phyloP scores from a whole-genome alignment of 2,888 invertebrate species.

The Polymixis lichenea region DNA sequence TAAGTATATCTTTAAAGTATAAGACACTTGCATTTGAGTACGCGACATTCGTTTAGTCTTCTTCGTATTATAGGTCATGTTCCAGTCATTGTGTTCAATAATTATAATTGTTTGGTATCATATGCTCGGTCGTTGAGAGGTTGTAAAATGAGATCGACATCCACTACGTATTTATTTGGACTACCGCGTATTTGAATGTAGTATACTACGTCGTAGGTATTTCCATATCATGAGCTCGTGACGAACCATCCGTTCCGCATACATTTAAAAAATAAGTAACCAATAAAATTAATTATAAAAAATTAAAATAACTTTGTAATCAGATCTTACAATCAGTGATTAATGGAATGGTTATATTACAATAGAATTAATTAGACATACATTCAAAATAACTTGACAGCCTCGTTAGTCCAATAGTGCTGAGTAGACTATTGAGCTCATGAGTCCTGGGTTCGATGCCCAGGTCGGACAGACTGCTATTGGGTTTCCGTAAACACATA shows the following conservation, averaged over 20 bases:
- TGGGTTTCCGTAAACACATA: neutral
- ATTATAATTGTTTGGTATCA: slow-evolving; percentile 25
- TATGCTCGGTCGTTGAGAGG: neutral
- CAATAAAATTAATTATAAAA: neutral
- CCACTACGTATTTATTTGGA: slow-evolving; percentile 13
- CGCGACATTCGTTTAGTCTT: slow-evolving; percentile 19
- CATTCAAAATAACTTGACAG: neutral
- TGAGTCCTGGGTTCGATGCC: neutral
- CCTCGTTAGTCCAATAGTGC: neutral
- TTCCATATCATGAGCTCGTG: slow-evolving; percentile 10
- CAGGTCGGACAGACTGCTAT: neutral
- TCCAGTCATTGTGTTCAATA: slow-evolving; percentile 28
- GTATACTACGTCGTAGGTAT: slow-evolving; percentile 13
- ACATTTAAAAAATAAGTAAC: slow-evolving; percentile 6
- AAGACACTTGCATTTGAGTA: neutral
- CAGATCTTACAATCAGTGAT: slow-evolving; percentile 3
- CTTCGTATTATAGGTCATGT: slow-evolving; percentile 24
- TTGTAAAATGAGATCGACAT: slow-evolving; percentile 47
- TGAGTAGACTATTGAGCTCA: neutral
- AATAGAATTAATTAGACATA: neutral
- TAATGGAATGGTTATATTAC: neutral
- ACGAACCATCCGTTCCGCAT: neutral
- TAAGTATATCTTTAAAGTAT: neutral
- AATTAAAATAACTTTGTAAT: slow-evolving; percentile 1
- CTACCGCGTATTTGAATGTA: neutral